phyloP scores from a whole-genome alignment of 2,888 invertebrate genomes.

The Ophioninae sp. region DNA sequence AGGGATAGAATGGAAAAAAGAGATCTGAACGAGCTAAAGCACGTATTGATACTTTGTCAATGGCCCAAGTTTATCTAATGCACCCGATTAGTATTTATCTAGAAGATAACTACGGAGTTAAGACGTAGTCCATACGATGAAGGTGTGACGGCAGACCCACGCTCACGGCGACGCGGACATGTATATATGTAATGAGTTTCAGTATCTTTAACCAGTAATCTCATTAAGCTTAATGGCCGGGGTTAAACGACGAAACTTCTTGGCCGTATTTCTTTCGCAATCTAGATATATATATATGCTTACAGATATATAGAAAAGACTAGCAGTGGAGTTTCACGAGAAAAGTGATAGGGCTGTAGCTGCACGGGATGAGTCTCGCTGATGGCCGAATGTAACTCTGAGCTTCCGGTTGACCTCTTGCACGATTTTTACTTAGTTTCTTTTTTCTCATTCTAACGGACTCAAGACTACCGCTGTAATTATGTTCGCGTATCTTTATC shows the following conservation, averaged over 20 bases:
- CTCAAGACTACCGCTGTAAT: constrained; percentile 37
- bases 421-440: neutral
- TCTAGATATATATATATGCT: constrained; percentile 59
- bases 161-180: neutral
- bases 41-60: constrained; percentile 63
- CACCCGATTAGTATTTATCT: constrained; percentile 59
- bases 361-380: constrained; percentile 37
- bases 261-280: constrained; percentile 69
- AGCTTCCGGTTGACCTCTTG: constrained; percentile 41
- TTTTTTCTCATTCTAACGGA: neutral
- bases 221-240: constrained; percentile 74
- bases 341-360: constrained; percentile 35
- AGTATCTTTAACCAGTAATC: constrained; percentile 68
- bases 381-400: constrained; percentile 40
- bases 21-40: constrained; percentile 34
- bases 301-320: constrained; percentile 4
- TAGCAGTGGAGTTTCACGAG: constrained; percentile 31
- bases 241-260: constrained; percentile 72
- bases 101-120: constrained; percentile 17
- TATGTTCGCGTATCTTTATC: constrained; percentile 17
- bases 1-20: neutral
- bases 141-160: neutral
- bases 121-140: neutral
- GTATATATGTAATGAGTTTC: constrained; percentile 40
- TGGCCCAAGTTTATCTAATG: constrained; percentile 49